These are phyloP conservation scores for Lagocephalus sceleratus DNA, from an alignment of 2,797 vertebrate species.

Conservation along the genomic window DNA sequence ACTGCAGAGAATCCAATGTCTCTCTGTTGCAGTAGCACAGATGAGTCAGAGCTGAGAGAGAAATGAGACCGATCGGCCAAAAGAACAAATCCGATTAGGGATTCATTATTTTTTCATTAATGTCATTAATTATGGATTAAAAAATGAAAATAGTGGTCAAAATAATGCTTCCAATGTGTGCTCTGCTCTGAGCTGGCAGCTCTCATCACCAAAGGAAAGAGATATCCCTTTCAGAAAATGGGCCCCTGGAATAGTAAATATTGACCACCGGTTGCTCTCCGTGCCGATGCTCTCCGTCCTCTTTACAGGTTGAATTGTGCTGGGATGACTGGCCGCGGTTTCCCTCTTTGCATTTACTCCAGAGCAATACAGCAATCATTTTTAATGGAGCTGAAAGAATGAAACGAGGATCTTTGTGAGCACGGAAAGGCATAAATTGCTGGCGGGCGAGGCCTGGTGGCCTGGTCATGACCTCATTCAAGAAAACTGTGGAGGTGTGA, in stretches of 20 bases:
- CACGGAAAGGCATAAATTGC: conserved; percentile 44
- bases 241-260: conserved; percentile 57
- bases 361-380: conserved; percentile 62
- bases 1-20: conserved; percentile 17
- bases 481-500: conserved; percentile 24
- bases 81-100: conserved; percentile 48
- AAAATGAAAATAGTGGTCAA: conserved; percentile 29
- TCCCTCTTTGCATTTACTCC: conserved; percentile 63
- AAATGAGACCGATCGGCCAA: conserved; percentile 49
- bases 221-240: conserved; percentile 54
- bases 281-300: conserved; percentile 40
- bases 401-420: conserved; percentile 23
- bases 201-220: conserved; percentile 23
- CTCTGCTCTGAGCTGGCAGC: conserved; percentile 36
- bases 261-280: conserved; percentile 47
- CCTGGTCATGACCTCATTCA: conserved; percentile 50
- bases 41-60: conserved; percentile 34
- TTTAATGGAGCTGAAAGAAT: conserved; percentile 67
- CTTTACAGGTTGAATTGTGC: conserved; percentile 37
- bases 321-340: conserved; percentile 44
- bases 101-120: conserved; percentile 58
- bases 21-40: conserved; percentile 22
- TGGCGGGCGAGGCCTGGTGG: conserved; percentile 28
- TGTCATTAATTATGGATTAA: conserved; percentile 46
- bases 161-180: conserved; percentile 43